phyloP scores from a whole-genome alignment of 2,888 invertebrate genomes.

The Acrobasis repandana region DNA sequence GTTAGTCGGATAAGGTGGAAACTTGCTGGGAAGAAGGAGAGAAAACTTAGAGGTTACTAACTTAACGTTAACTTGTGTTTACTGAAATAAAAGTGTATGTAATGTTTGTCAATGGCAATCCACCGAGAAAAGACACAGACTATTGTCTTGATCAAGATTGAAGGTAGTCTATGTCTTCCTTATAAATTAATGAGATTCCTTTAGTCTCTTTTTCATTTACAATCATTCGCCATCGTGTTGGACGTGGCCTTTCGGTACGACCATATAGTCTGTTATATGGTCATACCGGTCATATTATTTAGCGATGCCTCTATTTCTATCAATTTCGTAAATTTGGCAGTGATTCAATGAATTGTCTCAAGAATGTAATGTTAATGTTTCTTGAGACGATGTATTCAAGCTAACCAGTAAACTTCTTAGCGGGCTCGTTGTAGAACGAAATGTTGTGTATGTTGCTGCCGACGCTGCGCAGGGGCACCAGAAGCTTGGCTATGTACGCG shows the following conservation, averaged over 20 bases:
- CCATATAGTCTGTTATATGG: too few species aligned
- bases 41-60: constrained; percentile 19
- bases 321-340: too few species aligned
- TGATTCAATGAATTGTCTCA: too few species aligned
- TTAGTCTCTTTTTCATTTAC: too few species aligned
- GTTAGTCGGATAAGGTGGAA: constrained; percentile 59
- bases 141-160: not conserved
- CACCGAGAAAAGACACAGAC: not conserved
- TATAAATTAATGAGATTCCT: too few species aligned
- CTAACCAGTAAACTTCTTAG: constrained; percentile 87
- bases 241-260: too few species aligned
- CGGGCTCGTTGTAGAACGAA: constrained; percentile 87
- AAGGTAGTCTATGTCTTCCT: too few species aligned
- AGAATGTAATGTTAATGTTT: not conserved
- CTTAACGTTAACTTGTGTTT: not conserved
- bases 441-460: constrained; percentile 84
- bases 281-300: too few species aligned
- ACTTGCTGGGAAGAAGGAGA: constrained; percentile 27
- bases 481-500: constrained; percentile 87
- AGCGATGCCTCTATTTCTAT: too few species aligned
- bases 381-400: not conserved
- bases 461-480: constrained; percentile 85
- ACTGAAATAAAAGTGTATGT: not conserved
- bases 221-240: too few species aligned
- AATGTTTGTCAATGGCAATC: not conserved